Evolutionary conservation across 2,888 invertebrate genomes (phyloP).

Genomic region (Aleiodes leptofemur): DNA sequence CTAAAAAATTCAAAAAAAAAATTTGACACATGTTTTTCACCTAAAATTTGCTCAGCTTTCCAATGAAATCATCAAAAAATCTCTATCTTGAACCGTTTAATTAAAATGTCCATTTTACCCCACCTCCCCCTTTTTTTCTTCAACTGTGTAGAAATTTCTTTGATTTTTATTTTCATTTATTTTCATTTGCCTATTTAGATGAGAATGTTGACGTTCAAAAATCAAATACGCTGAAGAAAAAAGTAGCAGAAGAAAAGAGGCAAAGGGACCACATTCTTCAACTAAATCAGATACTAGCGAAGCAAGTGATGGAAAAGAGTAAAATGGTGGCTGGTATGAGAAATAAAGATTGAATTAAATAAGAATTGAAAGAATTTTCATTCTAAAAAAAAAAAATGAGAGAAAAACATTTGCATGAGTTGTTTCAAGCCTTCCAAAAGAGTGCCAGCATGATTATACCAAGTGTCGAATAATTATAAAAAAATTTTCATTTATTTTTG

Average conservation of each 20-base stretch:
- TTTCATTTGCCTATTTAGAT: conserved; percentile 56
- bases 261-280: conserved; percentile 93
- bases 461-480: conserved; percentile 6
- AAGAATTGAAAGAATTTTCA: conserved; percentile 13
- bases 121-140: neutral
- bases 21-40: too few relatives aligned
- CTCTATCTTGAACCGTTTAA: too few relatives aligned
- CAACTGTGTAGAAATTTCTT: conserved; percentile 28
- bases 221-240: conserved; percentile 80
- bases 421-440: conserved; percentile 15
- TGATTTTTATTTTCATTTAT: neutral
- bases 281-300: conserved; percentile 93
- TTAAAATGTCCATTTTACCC: too few relatives aligned
- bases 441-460: conserved; percentile 35
- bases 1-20: too few relatives aligned
- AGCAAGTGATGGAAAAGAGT: conserved; percentile 96
- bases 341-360: conserved; percentile 34
- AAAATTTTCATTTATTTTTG: conserved; percentile 29
- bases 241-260: conserved; percentile 88
- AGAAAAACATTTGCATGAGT: conserved; percentile 39
- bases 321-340: conserved; percentile 94
- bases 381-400: conserved; percentile 12
- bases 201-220: conserved; percentile 64
- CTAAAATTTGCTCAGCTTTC: too few relatives aligned
- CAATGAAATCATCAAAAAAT: too few relatives aligned